These are phyloP conservation scores for Tolypeutes matacus DNA, from an alignment of 2,797 vertebrate species.

Conservation along the genomic window DNA sequence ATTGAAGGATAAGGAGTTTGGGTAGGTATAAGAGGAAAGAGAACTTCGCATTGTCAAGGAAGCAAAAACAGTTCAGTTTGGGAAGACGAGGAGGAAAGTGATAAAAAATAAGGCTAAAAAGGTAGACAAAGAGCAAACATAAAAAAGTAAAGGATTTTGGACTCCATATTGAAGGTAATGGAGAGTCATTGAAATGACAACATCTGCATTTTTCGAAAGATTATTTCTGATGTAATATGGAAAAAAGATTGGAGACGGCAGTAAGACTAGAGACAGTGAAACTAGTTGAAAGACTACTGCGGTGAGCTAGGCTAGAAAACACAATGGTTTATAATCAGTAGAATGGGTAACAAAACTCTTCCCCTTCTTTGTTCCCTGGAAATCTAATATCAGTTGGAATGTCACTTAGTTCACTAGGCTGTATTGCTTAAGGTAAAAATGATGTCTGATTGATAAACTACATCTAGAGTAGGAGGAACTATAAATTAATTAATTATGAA, in stretches of 20 bases:
- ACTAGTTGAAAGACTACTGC: background rate
- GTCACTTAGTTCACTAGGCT: background rate
- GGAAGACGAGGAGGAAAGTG: background rate
- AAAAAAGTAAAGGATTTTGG: too few relatives aligned
- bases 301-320: background rate
- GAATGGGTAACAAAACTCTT: background rate
- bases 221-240: background rate
- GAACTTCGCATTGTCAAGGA: background rate
- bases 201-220: background rate
- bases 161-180: background rate
- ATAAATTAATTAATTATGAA: background rate
- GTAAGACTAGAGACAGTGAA: background rate
- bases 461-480: background rate
- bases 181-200: background rate
- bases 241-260: background rate
- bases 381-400: background rate
- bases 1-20: background rate
- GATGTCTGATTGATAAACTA: background rate
- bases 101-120: background rate
- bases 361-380: background rate
- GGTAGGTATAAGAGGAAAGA: too few relatives aligned
- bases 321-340: background rate
- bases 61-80: background rate
- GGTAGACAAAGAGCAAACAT: background rate
- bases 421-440: conserved; percentile 8